A percentile compares a stretch with the other conserved stretches of the same genome.
These are phyloP conservation scores for Heliothis virescens DNA, from an alignment of 1,140 invertebrate genomes.

Conservation along the genomic window DNA sequence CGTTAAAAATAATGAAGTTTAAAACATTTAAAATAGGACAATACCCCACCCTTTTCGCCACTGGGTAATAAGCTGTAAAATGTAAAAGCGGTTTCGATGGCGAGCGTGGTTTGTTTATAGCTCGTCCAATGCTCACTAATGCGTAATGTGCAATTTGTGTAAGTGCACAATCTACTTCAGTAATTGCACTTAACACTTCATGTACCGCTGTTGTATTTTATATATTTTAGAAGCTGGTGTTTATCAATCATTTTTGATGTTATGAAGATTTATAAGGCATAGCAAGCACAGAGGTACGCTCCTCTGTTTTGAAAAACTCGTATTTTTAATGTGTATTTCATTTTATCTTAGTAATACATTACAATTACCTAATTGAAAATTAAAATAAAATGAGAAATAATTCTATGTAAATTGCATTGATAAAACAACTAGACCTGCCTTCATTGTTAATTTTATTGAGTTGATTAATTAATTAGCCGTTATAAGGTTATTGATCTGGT, in stretches of 20 bases:
- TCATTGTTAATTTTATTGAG: too few relatives aligned
- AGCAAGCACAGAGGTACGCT: too few relatives aligned
- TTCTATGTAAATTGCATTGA: too few relatives aligned
- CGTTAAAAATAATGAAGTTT: background rate
- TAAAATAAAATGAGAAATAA: too few relatives aligned
- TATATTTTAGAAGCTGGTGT: background rate
- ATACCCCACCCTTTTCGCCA: background rate
- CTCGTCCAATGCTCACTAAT: background rate
- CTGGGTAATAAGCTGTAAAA: constrained; percentile 20
- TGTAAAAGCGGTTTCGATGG: constrained; percentile 25
- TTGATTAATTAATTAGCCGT: too few relatives aligned
- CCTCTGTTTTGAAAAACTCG: too few relatives aligned
- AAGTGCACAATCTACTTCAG: constrained; percentile 37
- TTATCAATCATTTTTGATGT: background rate
- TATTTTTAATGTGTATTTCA: too few relatives aligned
- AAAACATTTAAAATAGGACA: background rate
- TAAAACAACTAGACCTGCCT: too few relatives aligned
- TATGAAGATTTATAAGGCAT: background rate
- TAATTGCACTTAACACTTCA: constrained; percentile 10
- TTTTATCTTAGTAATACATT: too few relatives aligned
- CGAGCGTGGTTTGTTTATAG: constrained; percentile 10
- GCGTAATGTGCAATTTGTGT: constrained; percentile 24
- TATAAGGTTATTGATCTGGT: too few relatives aligned
- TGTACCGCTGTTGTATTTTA: background rate
- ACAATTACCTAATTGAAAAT: too few relatives aligned